Conservation (phyloP, 2,888 invertebrate genomes). For the Calameuta filiformis region DNA sequence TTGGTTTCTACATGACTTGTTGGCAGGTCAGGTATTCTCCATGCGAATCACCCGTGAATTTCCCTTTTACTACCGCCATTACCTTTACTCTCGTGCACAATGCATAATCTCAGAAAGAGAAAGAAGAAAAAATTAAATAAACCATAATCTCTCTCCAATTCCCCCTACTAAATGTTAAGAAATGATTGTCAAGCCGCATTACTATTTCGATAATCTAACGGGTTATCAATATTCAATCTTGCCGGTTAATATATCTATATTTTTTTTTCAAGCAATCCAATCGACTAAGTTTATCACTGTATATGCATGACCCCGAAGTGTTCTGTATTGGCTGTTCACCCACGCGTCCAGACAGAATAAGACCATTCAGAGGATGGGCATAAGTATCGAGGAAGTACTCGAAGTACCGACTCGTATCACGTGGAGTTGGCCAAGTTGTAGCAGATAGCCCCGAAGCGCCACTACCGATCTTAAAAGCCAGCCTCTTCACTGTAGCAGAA, state of each 20-base stretch:
- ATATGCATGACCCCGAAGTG: slow-evolving; percentile 48
- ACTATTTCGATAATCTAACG: neutral
- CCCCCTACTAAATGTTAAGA: neutral
- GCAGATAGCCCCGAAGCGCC: slow-evolving; percentile 40
- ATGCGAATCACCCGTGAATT: neutral
- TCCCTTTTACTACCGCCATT: neutral
- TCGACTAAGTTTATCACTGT: neutral
- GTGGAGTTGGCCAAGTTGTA: slow-evolving; percentile 24
- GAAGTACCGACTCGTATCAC: slow-evolving; percentile 22
- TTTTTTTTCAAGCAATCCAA: neutral
- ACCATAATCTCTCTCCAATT: neutral
- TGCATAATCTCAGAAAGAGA: neutral
- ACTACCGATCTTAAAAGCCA: slow-evolving; percentile 24
- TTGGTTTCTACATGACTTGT: neutral
- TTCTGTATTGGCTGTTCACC: slow-evolving; percentile 47
- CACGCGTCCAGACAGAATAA: slow-evolving; percentile 63
- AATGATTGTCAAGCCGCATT: neutral
- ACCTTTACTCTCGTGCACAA: neutral
- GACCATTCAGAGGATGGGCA: slow-evolving; percentile 56
- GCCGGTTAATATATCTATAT: neutral
- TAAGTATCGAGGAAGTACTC: slow-evolving; percentile 59
- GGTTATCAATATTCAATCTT: neutral
- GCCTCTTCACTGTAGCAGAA: neutral
- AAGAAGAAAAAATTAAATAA: neutral
- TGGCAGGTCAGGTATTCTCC: neutral